A percentile compares a stretch with the other conserved stretches of the same genome.
Conservation (phyloP, 2,797 vertebrate species). For the Astyanax mexicanus region DNA sequence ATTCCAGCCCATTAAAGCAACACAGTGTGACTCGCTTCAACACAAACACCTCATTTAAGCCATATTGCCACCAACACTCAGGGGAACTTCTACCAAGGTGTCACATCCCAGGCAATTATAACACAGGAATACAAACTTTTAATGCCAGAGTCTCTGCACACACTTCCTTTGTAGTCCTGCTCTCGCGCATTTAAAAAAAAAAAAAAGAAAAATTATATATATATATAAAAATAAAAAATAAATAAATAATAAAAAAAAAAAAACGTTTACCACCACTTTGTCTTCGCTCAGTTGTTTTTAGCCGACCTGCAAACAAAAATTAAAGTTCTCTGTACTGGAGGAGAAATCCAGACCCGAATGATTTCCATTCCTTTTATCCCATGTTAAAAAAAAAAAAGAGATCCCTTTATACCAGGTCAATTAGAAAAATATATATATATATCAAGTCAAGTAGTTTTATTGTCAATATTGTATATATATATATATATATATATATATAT, state of each 20-base stretch:
- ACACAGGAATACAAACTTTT: conserved; percentile 68
- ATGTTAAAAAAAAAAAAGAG: no score
- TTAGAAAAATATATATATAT: no score
- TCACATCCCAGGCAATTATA: conserved; percentile 64
- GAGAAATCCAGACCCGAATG: no score
- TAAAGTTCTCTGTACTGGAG: neutral
- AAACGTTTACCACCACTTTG: neutral
- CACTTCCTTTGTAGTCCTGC: conserved; percentile 57
- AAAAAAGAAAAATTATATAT: no score
- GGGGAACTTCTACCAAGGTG: conserved; percentile 70
- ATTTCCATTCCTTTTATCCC: neutral
- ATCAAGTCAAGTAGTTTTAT: no score
- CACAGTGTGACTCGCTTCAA: conserved; percentile 75
- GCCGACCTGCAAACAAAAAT: neutral
- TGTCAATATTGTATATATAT: no score
- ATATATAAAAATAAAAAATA: no score
- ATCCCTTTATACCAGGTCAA: no score
- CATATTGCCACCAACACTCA: conserved; percentile 73
- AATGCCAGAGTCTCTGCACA: conserved; percentile 53
- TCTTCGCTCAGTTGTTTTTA: neutral
- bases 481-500: no score
- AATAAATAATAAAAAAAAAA: no score
- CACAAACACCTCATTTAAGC: conserved; percentile 85
- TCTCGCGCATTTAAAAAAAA: no score
- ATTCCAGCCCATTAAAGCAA: conserved; percentile 82